Evolutionary conservation across 1,140 invertebrate species (phyloP).

Genomic region (Ceratitis capitata): DNA sequence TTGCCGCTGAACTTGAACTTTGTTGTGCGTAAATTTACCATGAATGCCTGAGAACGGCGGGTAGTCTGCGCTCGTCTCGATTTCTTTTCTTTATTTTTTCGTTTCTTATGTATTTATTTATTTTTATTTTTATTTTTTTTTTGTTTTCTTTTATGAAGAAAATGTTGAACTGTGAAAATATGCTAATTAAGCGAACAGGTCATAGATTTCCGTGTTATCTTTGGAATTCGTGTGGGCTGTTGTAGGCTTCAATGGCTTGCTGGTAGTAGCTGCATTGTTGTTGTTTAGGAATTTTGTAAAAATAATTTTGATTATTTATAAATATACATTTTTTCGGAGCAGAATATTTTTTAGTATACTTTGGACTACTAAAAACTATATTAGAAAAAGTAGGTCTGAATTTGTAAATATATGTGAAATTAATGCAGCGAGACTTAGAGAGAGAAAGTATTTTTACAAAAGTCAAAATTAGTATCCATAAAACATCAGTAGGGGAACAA

Average conservation of each 20-base stretch:
- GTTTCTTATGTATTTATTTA: background rate
- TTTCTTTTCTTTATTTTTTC: background rate
- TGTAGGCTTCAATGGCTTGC: background rate
- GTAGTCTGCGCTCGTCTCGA: background rate
- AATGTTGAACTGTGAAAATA: background rate
- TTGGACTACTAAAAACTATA: no score
- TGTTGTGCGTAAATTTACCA: slow-evolving; percentile 1
- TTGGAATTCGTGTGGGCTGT: background rate
- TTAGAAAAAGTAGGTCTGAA: no score
- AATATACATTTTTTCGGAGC: no score
- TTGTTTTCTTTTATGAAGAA: background rate
- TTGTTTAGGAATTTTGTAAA: background rate
- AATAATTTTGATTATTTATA: no score
- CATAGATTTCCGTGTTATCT: background rate
- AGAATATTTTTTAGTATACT: no score
- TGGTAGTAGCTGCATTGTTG: background rate
- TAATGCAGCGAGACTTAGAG: no score
- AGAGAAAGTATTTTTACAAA: no score
- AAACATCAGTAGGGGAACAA: no score
- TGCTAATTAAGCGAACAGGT: background rate
- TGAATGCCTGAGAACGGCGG: background rate
- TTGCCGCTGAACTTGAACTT: slow-evolving; percentile 36
- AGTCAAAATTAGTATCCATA: no score
- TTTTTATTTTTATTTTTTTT: background rate
- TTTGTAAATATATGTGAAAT: no score